Base-by-base conservation (phyloP, 1,140 invertebrate genomes). In the Spodoptera litura region DNA sequence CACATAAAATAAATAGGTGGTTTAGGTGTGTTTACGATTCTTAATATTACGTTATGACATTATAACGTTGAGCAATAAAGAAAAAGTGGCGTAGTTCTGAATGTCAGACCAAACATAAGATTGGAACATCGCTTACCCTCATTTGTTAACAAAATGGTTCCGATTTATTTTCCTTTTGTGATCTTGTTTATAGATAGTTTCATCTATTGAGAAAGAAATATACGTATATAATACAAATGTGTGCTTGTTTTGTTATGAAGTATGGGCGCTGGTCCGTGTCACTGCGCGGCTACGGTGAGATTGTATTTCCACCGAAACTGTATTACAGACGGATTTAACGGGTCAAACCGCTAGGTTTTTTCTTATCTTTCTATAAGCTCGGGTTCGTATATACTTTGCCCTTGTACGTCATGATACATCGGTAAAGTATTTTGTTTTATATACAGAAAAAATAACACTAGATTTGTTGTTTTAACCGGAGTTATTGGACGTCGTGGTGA, bases 131-230 rank as follows among this genome's bases (percentile, higher is more conserved):
- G 52, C 78, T 79, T 76, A 82, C 81, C 78, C 66, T 72, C 82
- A 83, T 84, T 82, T 84, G 81, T 82, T 84, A 79, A 77, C 72
- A 82, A 82, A 84, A 84, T 84, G 78, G 56, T 81, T 62, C 64
- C 81, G 78, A 84, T 84, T 82, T 84, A 82, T 84, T 81, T 84
- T 61, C 31, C 73, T 62, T 84, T 84, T 84, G 83, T 84, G 66
- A 82, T 80, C 66, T 75, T 35, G 55, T 78, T 80, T 80, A 78
- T 78, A 68, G 71, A 78, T 80, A 80, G 81, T 78, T 80, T 78
- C 79, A 72, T 83, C 59, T 81, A 79, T 83, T 44, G 76, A 71
- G 56, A 73, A 80, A 52, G 58, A 72, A 80, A 74, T 73, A 79
- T 56, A 72, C 73, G 64, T 31, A 44, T 77, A 59, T 51, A 71